Base-by-base conservation (phyloP, 2,797 vertebrate species). In the Aplochiton taeniatus region DNA sequence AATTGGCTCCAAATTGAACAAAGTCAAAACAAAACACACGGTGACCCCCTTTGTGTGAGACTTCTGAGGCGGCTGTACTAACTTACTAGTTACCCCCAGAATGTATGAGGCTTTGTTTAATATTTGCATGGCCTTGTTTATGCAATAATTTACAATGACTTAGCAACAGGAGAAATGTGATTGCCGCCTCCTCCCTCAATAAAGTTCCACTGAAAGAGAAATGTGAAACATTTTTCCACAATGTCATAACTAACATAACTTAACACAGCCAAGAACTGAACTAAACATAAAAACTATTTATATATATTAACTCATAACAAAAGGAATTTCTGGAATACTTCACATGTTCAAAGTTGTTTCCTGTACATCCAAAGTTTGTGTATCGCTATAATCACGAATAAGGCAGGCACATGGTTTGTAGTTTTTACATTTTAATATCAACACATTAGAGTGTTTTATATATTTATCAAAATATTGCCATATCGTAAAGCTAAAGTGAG, bases 401-500 rank as follows among this genome's bases (percentile, higher is more conserved):
- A 31, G 31, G 31, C 31, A 31, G 6, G 31, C 31, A 31, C 6
- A 31, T 31, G 31, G 2, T 3, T 31, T 31, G 31, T 31, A 31
- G 31, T 31, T 31, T 31, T 31, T 31, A 31, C 31, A 31, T 31
- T 31, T 31, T 31, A 31, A 31, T 3, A 31, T 6, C 31, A 31
- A 31, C 6, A 31, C 31, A n/a, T n/a, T n/a, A 31, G 31, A 3
- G 31, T 31, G 31, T 3, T 31, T 31, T 2, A 31, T 31, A 31
- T 31, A 31, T 31, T 31, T 31, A 31, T 3, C 31, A 31, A 47
- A 73, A 61, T 66, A 54, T 51, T 44, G 57, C 49, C 57, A 62
- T 31, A 43, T 71, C 66, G 62, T 69, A 55, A 68, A 74, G 47
- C 68, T 73, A 58, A 56, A n/a, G 60, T 53, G 66, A 42, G 16